A percentile compares a stretch with the other conserved stretches of the same genome.
Conservation (phyloP, 2,797 vertebrate genomes). For the Poeciliopsis turneri region DNA sequence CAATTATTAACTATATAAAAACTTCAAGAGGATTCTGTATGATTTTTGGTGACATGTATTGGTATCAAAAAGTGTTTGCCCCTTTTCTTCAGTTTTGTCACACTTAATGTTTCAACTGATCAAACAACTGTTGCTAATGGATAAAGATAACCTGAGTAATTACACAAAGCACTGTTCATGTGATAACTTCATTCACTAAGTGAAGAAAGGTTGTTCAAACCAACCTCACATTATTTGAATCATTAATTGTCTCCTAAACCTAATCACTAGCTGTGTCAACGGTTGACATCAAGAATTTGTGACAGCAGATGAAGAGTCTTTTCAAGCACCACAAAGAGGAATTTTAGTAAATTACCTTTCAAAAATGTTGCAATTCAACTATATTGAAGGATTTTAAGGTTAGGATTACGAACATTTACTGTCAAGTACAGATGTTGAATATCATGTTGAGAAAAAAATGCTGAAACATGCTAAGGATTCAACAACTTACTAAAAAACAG, state of each 20-base stretch:
- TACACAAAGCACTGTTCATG: neutral
- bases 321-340: neutral
- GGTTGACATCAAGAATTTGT: neutral
- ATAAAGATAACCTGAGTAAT: neutral
- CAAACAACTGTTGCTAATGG: neutral
- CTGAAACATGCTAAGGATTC: neutral
- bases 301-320: neutral
- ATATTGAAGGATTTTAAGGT: neutral
- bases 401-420: neutral
- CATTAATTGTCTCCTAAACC: neutral
- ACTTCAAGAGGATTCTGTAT: neutral
- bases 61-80: neutral
- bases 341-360: neutral
- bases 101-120: neutral
- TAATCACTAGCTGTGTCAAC: neutral
- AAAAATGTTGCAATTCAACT: neutral
- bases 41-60: neutral
- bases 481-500: neutral
- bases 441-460: neutral
- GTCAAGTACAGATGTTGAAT: neutral
- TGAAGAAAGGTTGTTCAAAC: neutral
- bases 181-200: neutral
- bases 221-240: neutral
- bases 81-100: neutral
- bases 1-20: neutral